phyloP scores from a whole-genome alignment of 2,888 invertebrate species.

The Diarsia dahlii region DNA sequence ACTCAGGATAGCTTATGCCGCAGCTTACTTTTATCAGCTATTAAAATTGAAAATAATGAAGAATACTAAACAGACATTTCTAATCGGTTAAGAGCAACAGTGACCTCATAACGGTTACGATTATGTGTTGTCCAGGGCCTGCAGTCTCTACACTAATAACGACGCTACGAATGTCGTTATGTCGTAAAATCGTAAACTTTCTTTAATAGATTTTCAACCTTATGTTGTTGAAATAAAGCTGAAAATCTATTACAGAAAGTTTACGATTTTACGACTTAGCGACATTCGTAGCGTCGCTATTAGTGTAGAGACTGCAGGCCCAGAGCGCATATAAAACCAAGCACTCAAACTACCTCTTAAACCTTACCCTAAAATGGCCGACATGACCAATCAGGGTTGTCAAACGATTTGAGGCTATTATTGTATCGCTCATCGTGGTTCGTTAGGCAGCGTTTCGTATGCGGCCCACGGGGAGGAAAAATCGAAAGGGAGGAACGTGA shows the following conservation, averaged over 20 bases:
- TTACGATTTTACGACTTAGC: no score
- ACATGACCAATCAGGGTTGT: slow-evolving; percentile 30
- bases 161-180: no score
- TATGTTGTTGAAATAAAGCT: no score
- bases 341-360: slow-evolving; percentile 24
- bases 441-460: slow-evolving; percentile 32
- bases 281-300: no score
- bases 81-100: neutral
- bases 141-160: no score
- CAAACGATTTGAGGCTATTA: slow-evolving; percentile 23
- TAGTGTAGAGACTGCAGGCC: no score
- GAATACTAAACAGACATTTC: neutral
- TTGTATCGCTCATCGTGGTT: slow-evolving; percentile 20
- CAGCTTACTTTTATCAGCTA: neutral
- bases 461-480: slow-evolving; percentile 22
- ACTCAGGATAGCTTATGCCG: no score
- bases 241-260: no score
- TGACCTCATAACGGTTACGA: slow-evolving; percentile 9
- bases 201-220: no score
- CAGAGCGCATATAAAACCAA: slow-evolving; percentile 1
- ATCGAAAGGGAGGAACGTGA: slow-evolving; percentile 32
- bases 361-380: slow-evolving; percentile 19
- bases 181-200: no score
- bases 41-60: neutral
- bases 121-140: slow-evolving; percentile 12